Conservation (phyloP, 1,140 invertebrate species). For the Aplysia californica region DNA sequence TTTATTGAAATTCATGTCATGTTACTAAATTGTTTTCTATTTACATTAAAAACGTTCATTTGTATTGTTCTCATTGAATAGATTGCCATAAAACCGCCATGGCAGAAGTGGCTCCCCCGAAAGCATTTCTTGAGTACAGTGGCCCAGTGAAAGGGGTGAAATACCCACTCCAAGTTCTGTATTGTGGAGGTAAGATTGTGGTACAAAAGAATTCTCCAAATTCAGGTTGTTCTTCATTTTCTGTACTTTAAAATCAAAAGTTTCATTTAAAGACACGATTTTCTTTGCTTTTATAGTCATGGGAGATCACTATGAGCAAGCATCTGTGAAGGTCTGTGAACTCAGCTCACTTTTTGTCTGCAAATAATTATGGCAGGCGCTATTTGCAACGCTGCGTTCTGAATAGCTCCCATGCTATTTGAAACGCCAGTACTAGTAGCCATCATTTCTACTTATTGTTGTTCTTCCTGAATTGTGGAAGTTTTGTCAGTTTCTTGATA, state of each 20-base stretch:
- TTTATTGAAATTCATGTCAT: too few relatives aligned
- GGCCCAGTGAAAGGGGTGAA: neutral
- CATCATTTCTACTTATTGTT: too few relatives aligned
- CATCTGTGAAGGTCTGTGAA: neutral
- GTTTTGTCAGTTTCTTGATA: too few relatives aligned
- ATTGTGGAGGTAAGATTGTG: neutral
- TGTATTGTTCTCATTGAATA: too few relatives aligned
- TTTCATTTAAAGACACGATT: neutral
- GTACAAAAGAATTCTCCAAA: neutral
- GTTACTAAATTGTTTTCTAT: too few relatives aligned
- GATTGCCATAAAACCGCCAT: too few relatives aligned
- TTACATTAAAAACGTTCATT: too few relatives aligned
- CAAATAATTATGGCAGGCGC: too few relatives aligned
- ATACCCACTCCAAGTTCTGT: neutral
- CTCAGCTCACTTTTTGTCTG: too few relatives aligned
- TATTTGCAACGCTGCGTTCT: neutral
- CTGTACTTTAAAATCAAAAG: neutral
- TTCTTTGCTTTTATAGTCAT: neutral
- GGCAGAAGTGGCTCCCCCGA: neutral
- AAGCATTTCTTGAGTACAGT: neutral
- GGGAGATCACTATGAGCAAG: neutral
- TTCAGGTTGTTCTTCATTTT: neutral
- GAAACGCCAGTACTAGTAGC: neutral
- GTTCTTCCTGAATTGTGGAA: too few relatives aligned
- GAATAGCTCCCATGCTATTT: neutral